These are phyloP conservation scores for Magallana gigas DNA, from an alignment of 1,140 invertebrate species.

Conservation along the genomic window DNA sequence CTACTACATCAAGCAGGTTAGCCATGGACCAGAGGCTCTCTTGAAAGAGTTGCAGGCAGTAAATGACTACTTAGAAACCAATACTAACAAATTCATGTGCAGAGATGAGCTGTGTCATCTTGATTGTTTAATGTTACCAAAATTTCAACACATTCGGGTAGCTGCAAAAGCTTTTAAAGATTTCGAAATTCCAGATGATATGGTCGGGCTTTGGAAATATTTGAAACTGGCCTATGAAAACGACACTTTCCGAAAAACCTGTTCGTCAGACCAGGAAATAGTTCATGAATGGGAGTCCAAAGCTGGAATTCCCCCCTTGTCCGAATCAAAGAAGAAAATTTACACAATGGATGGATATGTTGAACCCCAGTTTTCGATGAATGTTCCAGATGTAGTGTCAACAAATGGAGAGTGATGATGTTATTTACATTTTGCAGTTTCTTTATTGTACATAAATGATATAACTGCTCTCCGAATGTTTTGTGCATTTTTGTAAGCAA, in stretches of 20 bases:
- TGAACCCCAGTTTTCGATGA: constrained; percentile 67
- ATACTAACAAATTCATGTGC: constrained; percentile 79
- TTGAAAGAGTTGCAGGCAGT: constrained; percentile 78
- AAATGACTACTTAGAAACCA: constrained; percentile 77
- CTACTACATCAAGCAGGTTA: constrained; percentile 82
- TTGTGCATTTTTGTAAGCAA: background rate
- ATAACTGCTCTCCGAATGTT: background rate
- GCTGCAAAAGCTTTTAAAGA: constrained; percentile 82
- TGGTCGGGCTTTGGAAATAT: constrained; percentile 83
- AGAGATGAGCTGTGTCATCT: constrained; percentile 80
- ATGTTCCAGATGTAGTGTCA: constrained; percentile 64
- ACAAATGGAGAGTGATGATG: constrained; percentile 31
- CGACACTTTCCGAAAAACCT: constrained; percentile 82
- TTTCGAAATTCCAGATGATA: constrained; percentile 82
- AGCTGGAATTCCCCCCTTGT: constrained; percentile 77
- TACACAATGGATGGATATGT: constrained; percentile 68
- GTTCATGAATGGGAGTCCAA: constrained; percentile 83
- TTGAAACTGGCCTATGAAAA: constrained; percentile 82
- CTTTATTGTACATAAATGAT: background rate
- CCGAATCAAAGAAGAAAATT: constrained; percentile 73
- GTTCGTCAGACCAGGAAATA: constrained; percentile 84
- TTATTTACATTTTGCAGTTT: background rate
- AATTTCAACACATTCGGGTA: constrained; percentile 83
- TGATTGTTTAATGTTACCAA: constrained; percentile 83
- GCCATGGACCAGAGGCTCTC: constrained; percentile 79